Percentiles rank a stretch among this genome's conserved stretches.
phyloP scores from a whole-genome alignment of 2,888 invertebrate species.

The Drosophila mettleri region DNA sequence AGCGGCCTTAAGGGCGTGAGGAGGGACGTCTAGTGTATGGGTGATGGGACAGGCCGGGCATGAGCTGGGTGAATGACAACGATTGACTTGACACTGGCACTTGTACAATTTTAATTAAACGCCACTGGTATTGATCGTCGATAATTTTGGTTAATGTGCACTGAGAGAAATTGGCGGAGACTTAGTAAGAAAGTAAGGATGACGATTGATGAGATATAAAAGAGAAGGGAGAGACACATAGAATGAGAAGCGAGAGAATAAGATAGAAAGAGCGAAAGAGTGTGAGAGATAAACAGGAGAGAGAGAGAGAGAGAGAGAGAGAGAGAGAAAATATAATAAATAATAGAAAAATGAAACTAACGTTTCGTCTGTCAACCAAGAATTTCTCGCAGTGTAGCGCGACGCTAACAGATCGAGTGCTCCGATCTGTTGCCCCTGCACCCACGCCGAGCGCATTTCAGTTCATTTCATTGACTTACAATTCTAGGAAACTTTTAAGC shows the following conservation, averaged over 20 bases:
- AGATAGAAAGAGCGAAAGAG: too few relatives aligned
- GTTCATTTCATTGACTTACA: slow-evolving; percentile 55
- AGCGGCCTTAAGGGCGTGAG: not conserved
- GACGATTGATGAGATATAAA: not conserved
- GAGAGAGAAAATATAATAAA: not conserved
- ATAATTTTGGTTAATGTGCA: slow-evolving; percentile 43
- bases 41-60: slow-evolving; percentile 2
- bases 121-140: slow-evolving; percentile 75
- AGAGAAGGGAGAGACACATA: not conserved
- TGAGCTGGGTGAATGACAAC: slow-evolving; percentile 52
- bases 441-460: slow-evolving; percentile 30
- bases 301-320: not conserved
- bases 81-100: slow-evolving; percentile 74
- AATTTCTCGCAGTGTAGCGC: slow-evolving; percentile 42
- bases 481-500: slow-evolving; percentile 81
- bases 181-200: not conserved
- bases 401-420: slow-evolving; percentile 5
- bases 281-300: not conserved
- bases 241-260: too few relatives aligned
- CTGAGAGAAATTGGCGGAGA: slow-evolving; percentile 29
- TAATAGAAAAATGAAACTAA: not conserved
- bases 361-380: too few relatives aligned
- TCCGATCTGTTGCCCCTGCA: slow-evolving; percentile 24
- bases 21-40: not conserved
- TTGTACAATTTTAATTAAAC: slow-evolving; percentile 83